Base-by-base conservation (phyloP, 2,888 invertebrate genomes). In the Suillia variegata region DNA sequence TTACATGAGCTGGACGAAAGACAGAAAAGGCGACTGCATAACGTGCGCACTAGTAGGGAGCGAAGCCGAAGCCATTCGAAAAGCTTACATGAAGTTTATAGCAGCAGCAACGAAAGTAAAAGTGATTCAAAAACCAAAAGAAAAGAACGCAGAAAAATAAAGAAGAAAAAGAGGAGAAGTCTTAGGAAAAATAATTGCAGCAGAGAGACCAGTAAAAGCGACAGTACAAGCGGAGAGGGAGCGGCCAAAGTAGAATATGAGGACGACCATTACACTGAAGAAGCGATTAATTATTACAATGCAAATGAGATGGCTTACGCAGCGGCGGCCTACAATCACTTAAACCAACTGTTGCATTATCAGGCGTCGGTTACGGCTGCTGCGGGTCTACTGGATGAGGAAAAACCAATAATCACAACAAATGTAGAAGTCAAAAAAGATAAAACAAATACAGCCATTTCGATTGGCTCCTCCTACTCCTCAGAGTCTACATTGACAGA, bases 1-100 rank as follows among this genome's bases (percentile, higher is more conserved):
- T 63, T 80, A 0, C 60, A 57, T 31, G 79, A 79, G 55, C 56
- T 80, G 13, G 71, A 80, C 33, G 65, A 67, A 2, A 64, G 62
- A 18, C 24, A 68, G 2, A 61, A 64, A 12, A 55, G 60, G 10
- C 62, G 68, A 0, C 63, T 59, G 20, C 45, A 56, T 2, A 68
- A 45, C 15, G 59, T 33, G 1, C 12, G 54, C 0, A 47, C 20
- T 42, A 47, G 13, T 1, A 61, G 45, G 22, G 51, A 51, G 6
- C 13, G 17, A 17, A 38, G 50, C 21, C 52, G 42, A 20, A 54
- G 49, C 15, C 57, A 54, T 6, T 56, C 58, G 2, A 18, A 62
- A 21, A 62, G 55, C 21, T 49, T 48, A 1, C 31, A 61, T 38
- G 58, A 56, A 21, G 42, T 33, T 34, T 26, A 57, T 20, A 58